Conservation (phyloP, 1,140 invertebrate species). For the Cyclina sinensis region DNA sequence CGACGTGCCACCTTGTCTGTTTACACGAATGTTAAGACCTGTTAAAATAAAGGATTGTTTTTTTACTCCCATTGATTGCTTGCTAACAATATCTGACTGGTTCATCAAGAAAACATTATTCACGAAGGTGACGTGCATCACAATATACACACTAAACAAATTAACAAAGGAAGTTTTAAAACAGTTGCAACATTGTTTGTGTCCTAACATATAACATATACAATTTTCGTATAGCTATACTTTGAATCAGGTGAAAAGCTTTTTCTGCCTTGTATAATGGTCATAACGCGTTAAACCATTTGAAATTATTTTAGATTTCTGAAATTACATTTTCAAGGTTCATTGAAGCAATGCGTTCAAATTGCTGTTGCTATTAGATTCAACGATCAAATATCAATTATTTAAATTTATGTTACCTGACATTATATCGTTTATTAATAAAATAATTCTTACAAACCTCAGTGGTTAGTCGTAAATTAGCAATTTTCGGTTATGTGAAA, state of each 20-base stretch:
- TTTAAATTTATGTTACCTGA: no score
- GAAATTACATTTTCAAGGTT: not conserved
- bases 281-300: not conserved
- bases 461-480: no score
- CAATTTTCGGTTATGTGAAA: no score
- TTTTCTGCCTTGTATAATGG: not conserved
- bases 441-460: no score
- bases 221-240: not conserved
- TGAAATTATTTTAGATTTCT: conserved; percentile 23
- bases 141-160: not conserved
- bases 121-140: no score
- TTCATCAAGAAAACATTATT: not conserved
- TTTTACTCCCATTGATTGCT: not conserved
- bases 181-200: not conserved
- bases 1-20: conserved; percentile 17
- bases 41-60: not conserved
- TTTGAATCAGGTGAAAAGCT: not conserved
- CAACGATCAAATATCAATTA: not conserved
- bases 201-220: not conserved
- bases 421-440: no score
- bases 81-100: not conserved
- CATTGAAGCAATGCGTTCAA: not conserved
- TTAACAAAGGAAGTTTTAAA: not conserved
- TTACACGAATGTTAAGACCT: not conserved
- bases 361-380: not conserved